Evolutionary conservation across 2,888 invertebrate species (phyloP).

Genomic region (Keiferia lycopersicella): DNA sequence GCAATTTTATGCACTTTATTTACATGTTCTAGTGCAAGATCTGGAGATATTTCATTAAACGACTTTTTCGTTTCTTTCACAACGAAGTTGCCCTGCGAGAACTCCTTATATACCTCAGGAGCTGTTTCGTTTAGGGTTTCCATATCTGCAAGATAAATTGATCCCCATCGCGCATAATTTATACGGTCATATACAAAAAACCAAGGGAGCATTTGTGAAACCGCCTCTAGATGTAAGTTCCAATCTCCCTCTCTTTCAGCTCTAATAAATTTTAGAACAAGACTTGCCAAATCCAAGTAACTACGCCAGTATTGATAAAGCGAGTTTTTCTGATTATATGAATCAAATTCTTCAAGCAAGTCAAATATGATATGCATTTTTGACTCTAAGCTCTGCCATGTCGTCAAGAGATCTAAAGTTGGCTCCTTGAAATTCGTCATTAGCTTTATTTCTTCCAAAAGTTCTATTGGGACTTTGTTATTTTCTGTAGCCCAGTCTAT

Average conservation of each 20-base stretch:
- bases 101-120: neutral
- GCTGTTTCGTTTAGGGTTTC: neutral
- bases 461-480: too few relatives aligned
- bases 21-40: too few relatives aligned
- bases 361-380: neutral
- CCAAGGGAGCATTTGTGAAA: conserved; percentile 12
- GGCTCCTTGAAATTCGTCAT: neutral
- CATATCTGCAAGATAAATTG: neutral
- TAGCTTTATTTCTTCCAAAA: neutral
- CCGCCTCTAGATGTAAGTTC: neutral
- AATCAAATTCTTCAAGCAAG: neutral
- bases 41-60: neutral
- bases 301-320: neutral
- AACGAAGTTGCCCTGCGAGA: neutral
- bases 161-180: conserved; percentile 14
- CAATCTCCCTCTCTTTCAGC: conserved; percentile 1
- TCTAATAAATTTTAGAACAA: neutral
- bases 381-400: neutral
- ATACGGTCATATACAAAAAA: conserved; percentile 8
- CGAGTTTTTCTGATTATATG: neutral
- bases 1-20: too few relatives aligned
- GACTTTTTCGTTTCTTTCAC: neutral
- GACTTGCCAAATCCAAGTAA: neutral
- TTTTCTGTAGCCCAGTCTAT: neutral
- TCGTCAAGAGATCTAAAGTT: neutral